A percentile compares a stretch with the other conserved stretches of the same genome.
phyloP scores from a whole-genome alignment of 2,797 vertebrate genomes.

The Acanthis flammea region DNA sequence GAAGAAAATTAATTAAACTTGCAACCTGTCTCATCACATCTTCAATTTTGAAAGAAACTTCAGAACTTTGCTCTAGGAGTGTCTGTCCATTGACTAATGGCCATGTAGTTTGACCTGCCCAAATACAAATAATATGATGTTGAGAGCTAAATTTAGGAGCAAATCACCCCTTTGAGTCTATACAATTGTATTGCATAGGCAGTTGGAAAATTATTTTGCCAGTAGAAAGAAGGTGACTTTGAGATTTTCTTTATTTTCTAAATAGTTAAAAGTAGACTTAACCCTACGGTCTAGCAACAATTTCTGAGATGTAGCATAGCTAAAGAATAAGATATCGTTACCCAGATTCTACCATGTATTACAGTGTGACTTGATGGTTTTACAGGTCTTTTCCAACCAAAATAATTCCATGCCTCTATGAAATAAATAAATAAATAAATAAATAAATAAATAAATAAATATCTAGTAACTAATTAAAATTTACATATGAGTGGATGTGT shows the following conservation, averaged over 20 bases:
- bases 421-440: background rate
- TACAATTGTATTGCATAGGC: background rate
- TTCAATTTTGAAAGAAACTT: background rate
- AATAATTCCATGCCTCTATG: background rate
- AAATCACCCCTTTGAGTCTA: background rate
- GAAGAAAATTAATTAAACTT: background rate
- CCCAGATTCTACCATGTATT: background rate
- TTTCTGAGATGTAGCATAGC: background rate
- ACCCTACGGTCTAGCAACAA: background rate
- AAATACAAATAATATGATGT: background rate
- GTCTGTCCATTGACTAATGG: background rate
- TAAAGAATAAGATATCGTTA: background rate
- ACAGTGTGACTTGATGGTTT: accelerated
- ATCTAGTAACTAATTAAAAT: background rate
- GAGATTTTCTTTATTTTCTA: background rate
- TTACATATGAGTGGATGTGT: background rate
- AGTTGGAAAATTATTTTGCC: background rate
- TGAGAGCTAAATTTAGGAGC: background rate
- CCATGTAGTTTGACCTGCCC: background rate
- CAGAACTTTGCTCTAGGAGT: background rate
- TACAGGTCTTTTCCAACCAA: background rate
- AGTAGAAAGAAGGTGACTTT: background rate
- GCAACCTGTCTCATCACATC: background rate
- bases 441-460: background rate
- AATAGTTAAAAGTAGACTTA: background rate